These are phyloP conservation scores for Hippoglossus stenolepis DNA, from an alignment of 2,113 vertebrate species.

Conservation along the genomic window DNA sequence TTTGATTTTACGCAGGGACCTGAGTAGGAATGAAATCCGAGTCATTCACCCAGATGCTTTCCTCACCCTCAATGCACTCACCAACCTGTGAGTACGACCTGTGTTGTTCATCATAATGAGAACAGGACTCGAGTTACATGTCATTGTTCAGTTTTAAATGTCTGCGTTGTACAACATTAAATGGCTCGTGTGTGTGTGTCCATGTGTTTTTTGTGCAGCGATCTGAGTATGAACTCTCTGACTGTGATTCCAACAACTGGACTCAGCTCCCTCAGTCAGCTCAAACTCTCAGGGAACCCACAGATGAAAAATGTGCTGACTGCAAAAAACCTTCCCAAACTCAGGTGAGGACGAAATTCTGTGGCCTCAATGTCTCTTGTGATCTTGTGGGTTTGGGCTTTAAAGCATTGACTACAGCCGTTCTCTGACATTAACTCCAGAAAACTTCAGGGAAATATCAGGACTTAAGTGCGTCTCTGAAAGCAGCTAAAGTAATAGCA, in stretches of 20 bases:
- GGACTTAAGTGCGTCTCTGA: no score
- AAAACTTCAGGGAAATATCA: no score
- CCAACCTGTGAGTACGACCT: slow-evolving; percentile 92
- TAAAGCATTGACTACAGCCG: not conserved
- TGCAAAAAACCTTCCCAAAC: slow-evolving; percentile 90
- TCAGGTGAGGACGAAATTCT: slow-evolving; percentile 83
- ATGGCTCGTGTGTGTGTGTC: not conserved
- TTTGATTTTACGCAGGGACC: slow-evolving; percentile 86
- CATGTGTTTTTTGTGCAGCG: slow-evolving; percentile 75
- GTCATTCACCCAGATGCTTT: slow-evolving; percentile 91
- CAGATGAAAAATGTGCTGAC: slow-evolving; percentile 88
- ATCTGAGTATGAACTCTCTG: slow-evolving; percentile 92
- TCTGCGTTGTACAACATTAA: not conserved
- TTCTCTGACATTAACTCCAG: no score
- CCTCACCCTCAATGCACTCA: slow-evolving; percentile 85
- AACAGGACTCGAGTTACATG: not conserved
- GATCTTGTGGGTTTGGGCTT: not conserved
- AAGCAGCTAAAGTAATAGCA: not conserved
- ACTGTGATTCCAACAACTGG: slow-evolving; percentile 87
- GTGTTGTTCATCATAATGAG: not conserved
- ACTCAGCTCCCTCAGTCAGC: slow-evolving; percentile 88
- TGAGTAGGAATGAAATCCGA: slow-evolving; percentile 92
- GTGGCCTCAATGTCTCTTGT: not conserved
- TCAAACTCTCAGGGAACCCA: slow-evolving; percentile 93
- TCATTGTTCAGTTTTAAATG: not conserved